These are phyloP conservation scores for Lysandra bellargus DNA, from an alignment of 2,888 invertebrate genomes.

Conservation along the genomic window DNA sequence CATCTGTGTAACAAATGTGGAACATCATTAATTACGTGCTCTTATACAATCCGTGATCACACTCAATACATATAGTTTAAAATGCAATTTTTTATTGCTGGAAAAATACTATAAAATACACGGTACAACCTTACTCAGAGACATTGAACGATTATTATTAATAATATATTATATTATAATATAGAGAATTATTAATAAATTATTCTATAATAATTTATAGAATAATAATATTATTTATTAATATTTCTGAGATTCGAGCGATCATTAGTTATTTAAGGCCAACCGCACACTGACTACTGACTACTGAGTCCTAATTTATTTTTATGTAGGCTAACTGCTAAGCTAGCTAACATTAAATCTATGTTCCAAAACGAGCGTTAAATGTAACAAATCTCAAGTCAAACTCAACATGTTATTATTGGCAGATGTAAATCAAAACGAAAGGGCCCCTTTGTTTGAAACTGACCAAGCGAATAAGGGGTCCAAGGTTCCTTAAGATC, in stretches of 20 bases:
- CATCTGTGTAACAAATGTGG: slow-evolving; percentile 54
- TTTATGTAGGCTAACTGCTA: neutral
- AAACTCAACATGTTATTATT: slow-evolving; percentile 43
- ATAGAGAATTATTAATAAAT: too few species aligned
- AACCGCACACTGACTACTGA: neutral
- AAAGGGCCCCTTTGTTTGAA: slow-evolving; percentile 71
- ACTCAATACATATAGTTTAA: too few species aligned
- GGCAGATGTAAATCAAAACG: slow-evolving; percentile 51
- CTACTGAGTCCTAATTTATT: neutral
- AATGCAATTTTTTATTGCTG: too few species aligned
- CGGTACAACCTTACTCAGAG: too few species aligned
- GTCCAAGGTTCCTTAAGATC: slow-evolving; percentile 72
- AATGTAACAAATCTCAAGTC: slow-evolving; percentile 18
- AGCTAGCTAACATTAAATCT: neutral
- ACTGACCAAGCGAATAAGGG: slow-evolving; percentile 76
- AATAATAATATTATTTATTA: too few species aligned
- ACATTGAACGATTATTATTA: too few species aligned
- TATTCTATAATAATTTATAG: too few species aligned
- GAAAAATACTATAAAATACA: too few species aligned
- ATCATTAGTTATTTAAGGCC: too few species aligned
- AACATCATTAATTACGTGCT: slow-evolving; percentile 29
- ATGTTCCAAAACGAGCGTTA: neutral
- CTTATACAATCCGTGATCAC: slow-evolving; percentile 9
- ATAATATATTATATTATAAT: too few species aligned
- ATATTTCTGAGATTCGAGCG: too few species aligned